phyloP scores from a whole-genome alignment of 2,888 invertebrate genomes.

The Myopa tessellatipennis region DNA sequence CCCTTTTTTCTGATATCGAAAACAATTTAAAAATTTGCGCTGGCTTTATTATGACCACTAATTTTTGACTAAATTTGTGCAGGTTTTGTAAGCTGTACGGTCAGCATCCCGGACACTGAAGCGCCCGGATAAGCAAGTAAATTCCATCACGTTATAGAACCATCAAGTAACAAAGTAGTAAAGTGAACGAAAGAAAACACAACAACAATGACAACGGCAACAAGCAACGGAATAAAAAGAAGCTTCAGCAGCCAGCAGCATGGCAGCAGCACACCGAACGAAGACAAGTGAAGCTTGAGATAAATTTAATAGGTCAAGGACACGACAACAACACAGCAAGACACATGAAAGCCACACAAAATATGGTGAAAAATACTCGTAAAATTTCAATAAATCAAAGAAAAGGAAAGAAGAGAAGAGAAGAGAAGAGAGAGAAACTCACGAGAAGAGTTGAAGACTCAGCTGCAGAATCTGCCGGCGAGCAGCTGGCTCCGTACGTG shows the following conservation, averaged over 20 bases:
- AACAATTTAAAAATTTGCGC: no score
- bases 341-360: not conserved
- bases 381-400: no score
- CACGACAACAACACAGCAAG: not conserved
- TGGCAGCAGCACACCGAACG: not conserved
- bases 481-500: not conserved
- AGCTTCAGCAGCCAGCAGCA: not conserved
- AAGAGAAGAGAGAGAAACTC: not conserved
- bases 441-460: not conserved
- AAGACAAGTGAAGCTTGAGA: not conserved
- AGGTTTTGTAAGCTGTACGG: not conserved
- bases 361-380: no score
- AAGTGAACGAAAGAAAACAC: not conserved
- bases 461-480: not conserved
- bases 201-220: not conserved
- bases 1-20: no score
- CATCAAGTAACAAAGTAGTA: not conserved
- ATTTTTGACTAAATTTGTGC: not conserved
- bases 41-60: not conserved
- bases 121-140: not conserved
- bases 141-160: not conserved
- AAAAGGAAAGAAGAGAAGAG: no score
- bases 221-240: not conserved
- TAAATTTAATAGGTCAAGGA: conserved; percentile 18
- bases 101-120: not conserved